Evolutionary conservation across 2,797 vertebrate genomes (phyloP), one percentile per base, ranked within the genome.

Genomic region (Apodemus agrarius): DNA sequence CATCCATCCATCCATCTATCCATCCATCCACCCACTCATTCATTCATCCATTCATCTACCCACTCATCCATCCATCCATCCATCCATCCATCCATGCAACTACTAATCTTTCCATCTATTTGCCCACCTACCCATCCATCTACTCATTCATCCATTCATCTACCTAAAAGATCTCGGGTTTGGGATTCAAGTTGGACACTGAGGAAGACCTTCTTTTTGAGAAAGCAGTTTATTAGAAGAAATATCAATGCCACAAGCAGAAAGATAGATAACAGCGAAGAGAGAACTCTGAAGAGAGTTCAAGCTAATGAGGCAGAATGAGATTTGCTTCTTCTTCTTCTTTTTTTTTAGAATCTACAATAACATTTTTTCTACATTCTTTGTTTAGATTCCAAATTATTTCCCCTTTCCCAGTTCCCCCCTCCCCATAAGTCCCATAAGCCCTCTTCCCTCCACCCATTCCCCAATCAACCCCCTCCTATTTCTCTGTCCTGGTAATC

Each of bases 21-120:
- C 31, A 14, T 1, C 4, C 1, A 29, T 43, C 3, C 17, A 49
- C 1, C 7, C 10, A 34, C n/a, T n/a, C 21, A 24, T 13, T 9
- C 13, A 46, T 2, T 17, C 11, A 61, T 17, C 1, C 57, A 40
- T 3, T 6, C 34, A 81, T 37, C 4, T 6, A 24, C 12, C 61
- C n/a, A n/a, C n/a, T n/a, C n/a, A n/a, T 49, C 49, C 57, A 82
- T 17, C 3, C 13, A 82, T 10, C 6, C 57, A 37, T 63, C 31
- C 31, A 14, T 1, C 4, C 1, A 29, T 43, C 3, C 17, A 49
- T 2, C 7, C 10, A 34, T 37, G 11, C 12, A 63, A 16, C 82
- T 40, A 84, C 10, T 40, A 37, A 63, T 43, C 81, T 21, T 5
- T 49, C 11, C 26, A 49, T 49, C 75, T 5, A 46, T 16, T 13